Conservation (phyloP, 2,888 invertebrate genomes). For the Lochmaea capreae region DNA sequence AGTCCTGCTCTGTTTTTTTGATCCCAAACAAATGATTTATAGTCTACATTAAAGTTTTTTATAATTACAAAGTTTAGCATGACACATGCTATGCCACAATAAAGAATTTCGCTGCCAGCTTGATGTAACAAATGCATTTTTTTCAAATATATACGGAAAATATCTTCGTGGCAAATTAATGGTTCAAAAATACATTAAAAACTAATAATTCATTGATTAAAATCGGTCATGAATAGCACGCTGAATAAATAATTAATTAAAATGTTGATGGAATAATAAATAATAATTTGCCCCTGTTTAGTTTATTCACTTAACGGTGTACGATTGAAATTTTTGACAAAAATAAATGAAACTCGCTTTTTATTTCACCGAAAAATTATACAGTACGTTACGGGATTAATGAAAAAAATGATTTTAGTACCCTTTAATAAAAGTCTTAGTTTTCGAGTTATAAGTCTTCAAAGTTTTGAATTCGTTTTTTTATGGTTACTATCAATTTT, state of each 20-base stretch:
- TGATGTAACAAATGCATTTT: constrained; percentile 50
- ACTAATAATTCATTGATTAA: background rate
- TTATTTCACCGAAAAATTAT: no score
- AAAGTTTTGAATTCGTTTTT: no score
- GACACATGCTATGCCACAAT: constrained; percentile 48
- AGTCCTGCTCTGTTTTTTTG: background rate
- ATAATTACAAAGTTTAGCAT: constrained; percentile 48
- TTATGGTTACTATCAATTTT: no score
- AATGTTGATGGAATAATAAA: background rate
- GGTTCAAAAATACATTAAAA: constrained; percentile 5
- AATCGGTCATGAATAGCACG: constrained; percentile 35
- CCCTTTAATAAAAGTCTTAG: no score
- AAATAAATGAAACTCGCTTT: no score
- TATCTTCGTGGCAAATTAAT: constrained; percentile 3
- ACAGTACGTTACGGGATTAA: no score
- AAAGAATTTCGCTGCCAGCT: constrained; percentile 51
- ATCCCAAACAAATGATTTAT: constrained; percentile 3
- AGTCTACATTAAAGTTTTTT: constrained; percentile 43
- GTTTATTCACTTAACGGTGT: background rate
- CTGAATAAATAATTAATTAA: constrained; percentile 46
- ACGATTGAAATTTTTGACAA: no score
- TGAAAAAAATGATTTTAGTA: no score
- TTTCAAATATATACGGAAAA: constrained; percentile 23
- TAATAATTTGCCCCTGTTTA: background rate
- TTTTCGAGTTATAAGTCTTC: no score